Percentiles rank a stretch among this genome's conserved stretches.
phyloP scores from a whole-genome alignment of 2,113 vertebrate genomes.

The Phylloscopus whistleri region DNA sequence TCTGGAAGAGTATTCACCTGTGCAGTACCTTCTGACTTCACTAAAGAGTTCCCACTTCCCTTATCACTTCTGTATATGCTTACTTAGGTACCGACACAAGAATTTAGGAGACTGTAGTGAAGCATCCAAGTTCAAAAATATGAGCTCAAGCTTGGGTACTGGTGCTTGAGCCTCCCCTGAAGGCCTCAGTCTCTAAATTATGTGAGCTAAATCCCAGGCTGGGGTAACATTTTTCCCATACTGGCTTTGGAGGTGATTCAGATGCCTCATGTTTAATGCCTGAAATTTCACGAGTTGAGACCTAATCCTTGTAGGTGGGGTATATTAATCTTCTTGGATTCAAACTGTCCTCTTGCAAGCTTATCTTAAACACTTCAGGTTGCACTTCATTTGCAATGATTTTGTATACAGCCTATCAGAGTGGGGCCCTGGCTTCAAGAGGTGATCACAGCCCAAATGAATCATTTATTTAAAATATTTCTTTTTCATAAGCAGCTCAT shows the following conservation, averaged over 20 bases:
- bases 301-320: not conserved
- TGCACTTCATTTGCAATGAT: not conserved
- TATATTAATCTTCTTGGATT: not conserved
- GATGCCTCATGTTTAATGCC: not conserved
- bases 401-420: not conserved
- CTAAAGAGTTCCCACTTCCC: not conserved
- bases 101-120: not conserved
- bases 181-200: not conserved
- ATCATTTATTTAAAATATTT: conserved; percentile 37
- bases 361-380: not conserved
- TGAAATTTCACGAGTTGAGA: not conserved
- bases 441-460: not conserved
- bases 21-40: not conserved
- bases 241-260: not conserved
- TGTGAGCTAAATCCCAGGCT: not conserved
- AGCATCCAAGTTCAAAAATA: not conserved
- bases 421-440: not conserved
- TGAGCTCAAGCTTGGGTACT: not conserved
- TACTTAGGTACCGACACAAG: not conserved
- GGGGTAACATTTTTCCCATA: not conserved
- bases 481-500: conserved; percentile 1
- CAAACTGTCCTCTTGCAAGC: not conserved
- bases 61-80: not conserved
- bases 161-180: not conserved
- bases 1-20: not conserved